Evolutionary conservation across 2,797 vertebrate species (phyloP), one percentile per base, ranked within the genome.

Genomic region (Tolypeutes matacus): DNA sequence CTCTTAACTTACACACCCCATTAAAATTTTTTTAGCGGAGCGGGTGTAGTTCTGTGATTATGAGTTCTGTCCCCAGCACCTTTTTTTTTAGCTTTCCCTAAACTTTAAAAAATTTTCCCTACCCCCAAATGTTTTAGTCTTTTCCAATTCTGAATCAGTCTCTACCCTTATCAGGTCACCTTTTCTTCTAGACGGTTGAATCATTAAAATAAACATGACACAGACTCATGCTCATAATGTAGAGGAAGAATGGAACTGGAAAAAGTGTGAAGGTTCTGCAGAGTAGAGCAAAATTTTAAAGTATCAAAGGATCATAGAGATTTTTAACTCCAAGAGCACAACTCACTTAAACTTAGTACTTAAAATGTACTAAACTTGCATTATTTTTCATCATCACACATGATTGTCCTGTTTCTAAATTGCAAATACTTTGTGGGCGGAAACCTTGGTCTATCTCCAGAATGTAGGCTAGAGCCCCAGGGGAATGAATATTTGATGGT

Each of bases 121-220:
- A 42, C 90, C 58, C 76, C 92, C 39, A 51, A 70, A 81, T 23
- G 23, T 90, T 89, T 80, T 51, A 67, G 39, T 23, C 36, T 85
- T 67, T 87, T 89, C 62, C 78, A 67, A 12, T 3, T 89, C 89
- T 85, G 72, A 92, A 42, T 92, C 83, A 80, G 72, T 72, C 21
- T 77, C 86, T 93, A 3, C 31, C 36, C 65, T 58, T 64, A 15
- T 60, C 78, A 92, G 70, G 39, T 94, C 62, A 36, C n/a, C 93
- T 91, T 81, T 86, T 92, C 70, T 94, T 82, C 62, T 73, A 3
- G 96, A 89, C 8, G n/a, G 29, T 60, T 76, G 65, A 92, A 49
- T 88, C 73, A 60, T 78, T 92, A 80, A 86, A 90, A 60, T 60
- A 86, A 81, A 25, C 65, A 67, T 25, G 34, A 46, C 21, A 46